These are phyloP conservation scores for Kradibia gibbosae DNA, from an alignment of 1,140 invertebrate genomes.

Conservation along the genomic window DNA sequence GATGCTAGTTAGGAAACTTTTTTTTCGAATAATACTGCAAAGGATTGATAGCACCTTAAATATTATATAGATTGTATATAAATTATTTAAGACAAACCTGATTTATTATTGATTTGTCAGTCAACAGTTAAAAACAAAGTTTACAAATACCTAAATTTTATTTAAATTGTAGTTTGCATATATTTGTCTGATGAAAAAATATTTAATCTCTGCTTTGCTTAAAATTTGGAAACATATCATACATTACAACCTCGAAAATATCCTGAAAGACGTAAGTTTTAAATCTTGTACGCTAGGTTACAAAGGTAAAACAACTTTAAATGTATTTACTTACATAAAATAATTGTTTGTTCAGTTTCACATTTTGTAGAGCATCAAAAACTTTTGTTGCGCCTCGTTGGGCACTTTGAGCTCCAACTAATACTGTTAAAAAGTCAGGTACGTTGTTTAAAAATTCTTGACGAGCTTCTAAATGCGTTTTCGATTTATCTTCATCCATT, in stretches of 20 bases:
- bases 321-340: slow-evolving; percentile 85
- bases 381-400: slow-evolving; percentile 87
- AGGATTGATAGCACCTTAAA: slow-evolving; percentile 21
- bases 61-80: slow-evolving; percentile 11
- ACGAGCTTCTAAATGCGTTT: slow-evolving; percentile 77
- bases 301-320: slow-evolving; percentile 26
- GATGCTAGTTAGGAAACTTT: slow-evolving; percentile 15
- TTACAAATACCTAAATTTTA: neutral
- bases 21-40: slow-evolving; percentile 39
- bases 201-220: slow-evolving; percentile 64
- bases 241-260: slow-evolving; percentile 81
- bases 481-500: slow-evolving; percentile 81
- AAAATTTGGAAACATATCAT: slow-evolving; percentile 84
- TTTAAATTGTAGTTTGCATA: slow-evolving; percentile 21
- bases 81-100: slow-evolving; percentile 31
- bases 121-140: slow-evolving; percentile 23
- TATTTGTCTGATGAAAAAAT: slow-evolving; percentile 46
- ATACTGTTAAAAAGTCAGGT: slow-evolving; percentile 84
- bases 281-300: neutral
- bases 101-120: slow-evolving; percentile 31
- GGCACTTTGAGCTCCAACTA: slow-evolving; percentile 89
- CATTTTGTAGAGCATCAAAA: slow-evolving; percentile 90
- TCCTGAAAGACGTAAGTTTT: slow-evolving; percentile 75
- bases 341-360: slow-evolving; percentile 90
- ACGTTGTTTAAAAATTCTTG: slow-evolving; percentile 82